phyloP scores from a whole-genome alignment of 1,140 invertebrate species.

The Brachionus calyciflorus region DNA sequence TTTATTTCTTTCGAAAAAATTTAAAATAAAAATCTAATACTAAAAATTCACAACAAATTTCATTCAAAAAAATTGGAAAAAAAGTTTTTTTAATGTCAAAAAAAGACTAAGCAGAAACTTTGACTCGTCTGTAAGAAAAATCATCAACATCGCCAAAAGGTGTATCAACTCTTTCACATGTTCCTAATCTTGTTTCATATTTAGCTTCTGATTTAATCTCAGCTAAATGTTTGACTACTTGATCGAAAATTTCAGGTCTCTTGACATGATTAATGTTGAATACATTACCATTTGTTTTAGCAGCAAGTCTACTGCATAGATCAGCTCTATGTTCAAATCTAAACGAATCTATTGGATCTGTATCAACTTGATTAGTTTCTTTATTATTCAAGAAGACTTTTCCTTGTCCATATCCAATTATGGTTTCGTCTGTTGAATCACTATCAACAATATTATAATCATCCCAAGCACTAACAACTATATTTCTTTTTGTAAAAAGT shows the following conservation, averaged over 20 bases:
- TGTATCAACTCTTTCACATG: slow-evolving; percentile 35
- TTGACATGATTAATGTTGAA: slow-evolving; percentile 32
- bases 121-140: not conserved
- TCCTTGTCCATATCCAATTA: slow-evolving; percentile 10
- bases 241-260: not conserved
- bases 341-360: not conserved
- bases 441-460: slow-evolving; percentile 31
- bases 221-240: not conserved
- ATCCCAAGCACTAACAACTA: slow-evolving; percentile 37
- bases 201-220: not conserved
- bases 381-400: slow-evolving; percentile 30
- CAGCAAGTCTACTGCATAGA: slow-evolving; percentile 19
- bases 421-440: not conserved
- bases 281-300: slow-evolving; percentile 20
- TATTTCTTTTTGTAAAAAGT: slow-evolving; percentile 21
- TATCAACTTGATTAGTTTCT: not conserved
- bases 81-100: too few species aligned
- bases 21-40: too few species aligned
- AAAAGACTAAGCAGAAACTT: too few species aligned
- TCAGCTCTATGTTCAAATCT: slow-evolving; percentile 5
- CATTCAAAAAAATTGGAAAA: too few species aligned
- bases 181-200: not conserved
- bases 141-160: slow-evolving; percentile 43
- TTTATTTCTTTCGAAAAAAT: too few species aligned
- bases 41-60: too few species aligned